Evolutionary conservation across 37 sponge, comb jelly and placozoan genomes (phyloP), one percentile per base, ranked within the genome.

Genomic region (Oscarella lobularis): DNA sequence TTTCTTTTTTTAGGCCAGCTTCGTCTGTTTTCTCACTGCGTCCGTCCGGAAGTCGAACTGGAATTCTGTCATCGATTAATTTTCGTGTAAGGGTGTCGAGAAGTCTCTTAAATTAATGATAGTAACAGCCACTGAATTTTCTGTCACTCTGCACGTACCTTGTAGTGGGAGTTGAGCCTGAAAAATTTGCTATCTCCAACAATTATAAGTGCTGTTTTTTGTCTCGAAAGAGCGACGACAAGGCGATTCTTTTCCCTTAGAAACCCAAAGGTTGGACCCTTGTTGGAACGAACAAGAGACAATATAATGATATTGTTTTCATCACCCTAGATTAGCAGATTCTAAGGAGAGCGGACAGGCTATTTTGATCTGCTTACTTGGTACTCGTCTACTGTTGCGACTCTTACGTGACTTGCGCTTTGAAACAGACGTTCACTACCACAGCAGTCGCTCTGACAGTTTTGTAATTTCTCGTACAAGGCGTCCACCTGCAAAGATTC

Each of bases 231-330:
- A 33, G 96, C 74, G 0, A 96, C 96, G 80, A 91, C 90, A 0
- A 91, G 60, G 0, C 96, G 79, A 35, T 96, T 91, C 4, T 80
- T 78, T 76, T 82, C 79, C 38, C 76, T 73, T 14, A 91, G 72
- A 60, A 91, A 96, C 9, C 96, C 96, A 40, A 91, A 88, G 0
- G 81, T 86, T 0, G 66, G 74, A 29, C 83, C 82, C 2, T 36
- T 30, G 70, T 96, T 96, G 39, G 92, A 91, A 0, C 96, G 79
- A 2, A 90, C 92, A 0, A 95, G 78, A 9, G 96, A 95, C 9
- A 95, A 55, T 2, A 95, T 79, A 6, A 95, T 81, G 29, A 90
- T 86, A 27, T 83, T 76, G 67, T 95, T 95, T 70, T 95, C 96
- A 65, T 95, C 91, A 3, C 96, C 96, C 73, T 95, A 89, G 67